Evolutionary conservation across 2,888 invertebrate genomes (phyloP), one percentile per base, ranked within the genome.

Genomic region (Cynaeus angustus): DNA sequence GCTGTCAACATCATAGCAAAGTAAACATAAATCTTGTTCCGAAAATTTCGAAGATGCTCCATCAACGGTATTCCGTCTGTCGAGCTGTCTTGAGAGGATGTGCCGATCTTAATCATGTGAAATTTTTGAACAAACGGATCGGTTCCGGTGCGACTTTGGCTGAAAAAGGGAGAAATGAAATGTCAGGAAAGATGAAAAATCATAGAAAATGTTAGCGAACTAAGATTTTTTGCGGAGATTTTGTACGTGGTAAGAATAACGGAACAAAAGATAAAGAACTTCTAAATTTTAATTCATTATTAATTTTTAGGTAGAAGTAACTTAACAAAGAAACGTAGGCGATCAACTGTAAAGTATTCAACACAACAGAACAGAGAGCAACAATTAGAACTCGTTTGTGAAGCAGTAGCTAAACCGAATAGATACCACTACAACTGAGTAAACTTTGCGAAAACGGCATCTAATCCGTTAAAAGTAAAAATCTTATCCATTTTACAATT

Each of bases 1-100:
- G 70, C 72, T 62, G 74, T 74, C 75, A 73, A 69, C 71, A 66
- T 73, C 70, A 71, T 52, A 37, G 59, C 62, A 66, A 69, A 66
- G 70, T 56, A 65, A 67, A 74, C 73, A 74, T 73, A 75, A 74
- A 74, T 75, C 73, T 73, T 75, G 74, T 75, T 73, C 69, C 52
- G 59, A 70, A 72, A 75, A 75, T 75, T 74, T 72, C 66, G 53
- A 71, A 70, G 70, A 59, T 67, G 69, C 70, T 74, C 70, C 71
- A 74, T 75, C 75, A 73, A 71, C 66, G 55, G 70, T 43, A 56
- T 61, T 70, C 43, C 65, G 45, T 64, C 67, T 71, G 72, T 74
- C 72, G 53, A 61, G 66, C 13, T 53, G 61, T 38, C 67, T 37
- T 48, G 21, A 10, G 66, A 58, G 66, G 58, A 66, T 66, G 41